phyloP scores from a whole-genome alignment of 2,888 invertebrate species.

The Dryadula phaetusa region DNA sequence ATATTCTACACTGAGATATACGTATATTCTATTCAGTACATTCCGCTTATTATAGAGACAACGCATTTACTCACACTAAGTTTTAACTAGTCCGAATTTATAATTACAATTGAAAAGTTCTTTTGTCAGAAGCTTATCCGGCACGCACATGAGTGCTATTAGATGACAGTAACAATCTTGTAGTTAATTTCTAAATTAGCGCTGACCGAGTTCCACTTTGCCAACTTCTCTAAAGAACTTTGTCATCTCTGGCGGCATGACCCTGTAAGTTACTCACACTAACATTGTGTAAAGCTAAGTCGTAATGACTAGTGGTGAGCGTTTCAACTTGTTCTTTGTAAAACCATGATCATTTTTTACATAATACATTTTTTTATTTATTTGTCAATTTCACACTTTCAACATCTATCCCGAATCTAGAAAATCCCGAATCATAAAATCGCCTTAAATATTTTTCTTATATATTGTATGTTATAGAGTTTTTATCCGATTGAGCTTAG shows the following conservation, averaged over 20 bases:
- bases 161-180: conserved; percentile 26
- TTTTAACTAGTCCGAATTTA: conserved; percentile 11
- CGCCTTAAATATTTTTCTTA: no score
- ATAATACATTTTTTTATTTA: background rate
- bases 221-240: conserved; percentile 46
- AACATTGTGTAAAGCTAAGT: background rate
- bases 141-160: conserved; percentile 38
- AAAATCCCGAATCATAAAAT: no score
- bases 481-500: no score
- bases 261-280: conserved; percentile 27
- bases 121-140: conserved; percentile 13
- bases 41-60: background rate
- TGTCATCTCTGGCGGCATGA: conserved; percentile 35
- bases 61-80: background rate
- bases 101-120: conserved; percentile 18
- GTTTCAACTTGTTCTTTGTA: background rate
- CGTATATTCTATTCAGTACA: background rate
- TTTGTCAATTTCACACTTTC: no score
- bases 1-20: no score
- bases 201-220: conserved; percentile 49
- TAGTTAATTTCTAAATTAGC: conserved; percentile 49
- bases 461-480: no score
- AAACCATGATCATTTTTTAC: background rate
- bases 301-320: background rate
- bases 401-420: no score